These are phyloP conservation scores for Cinara cedri DNA, from an alignment of 2,888 invertebrate genomes.

Conservation along the genomic window DNA sequence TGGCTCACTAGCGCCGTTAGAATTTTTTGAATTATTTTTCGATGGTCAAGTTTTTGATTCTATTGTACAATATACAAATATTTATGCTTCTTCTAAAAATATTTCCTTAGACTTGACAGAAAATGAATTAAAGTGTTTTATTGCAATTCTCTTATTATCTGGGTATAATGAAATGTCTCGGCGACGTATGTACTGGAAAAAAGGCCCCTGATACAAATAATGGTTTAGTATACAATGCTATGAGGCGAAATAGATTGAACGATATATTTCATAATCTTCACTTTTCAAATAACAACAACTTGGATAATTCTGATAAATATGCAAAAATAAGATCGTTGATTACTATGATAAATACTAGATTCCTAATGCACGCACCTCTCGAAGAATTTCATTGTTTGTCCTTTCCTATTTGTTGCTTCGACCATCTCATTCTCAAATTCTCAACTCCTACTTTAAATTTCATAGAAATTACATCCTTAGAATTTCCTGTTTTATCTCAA, in stretches of 20 bases:
- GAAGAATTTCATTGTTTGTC: conserved; percentile 24
- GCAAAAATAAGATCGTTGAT: conserved; percentile 58
- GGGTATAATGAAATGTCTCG: conserved; percentile 27
- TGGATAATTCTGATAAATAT: conserved; percentile 58
- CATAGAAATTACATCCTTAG: too few species aligned
- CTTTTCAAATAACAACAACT: conserved; percentile 58
- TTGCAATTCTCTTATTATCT: conserved; percentile 16
- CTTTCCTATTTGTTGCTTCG: too few species aligned
- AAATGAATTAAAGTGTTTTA: conserved; percentile 16
- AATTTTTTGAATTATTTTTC: conserved; percentile 25
- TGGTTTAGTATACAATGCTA: conserved; percentile 58
- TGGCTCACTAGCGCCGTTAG: conserved; percentile 15
- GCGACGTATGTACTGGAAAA: conserved; percentile 27
- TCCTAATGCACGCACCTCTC: conserved; percentile 40
- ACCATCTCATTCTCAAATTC: too few species aligned
- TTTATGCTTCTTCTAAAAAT: conserved; percentile 26
- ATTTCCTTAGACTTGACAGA: conserved; percentile 9
- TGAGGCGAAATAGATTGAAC: conserved; percentile 59
- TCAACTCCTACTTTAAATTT: too few species aligned
- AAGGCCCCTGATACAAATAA: conserved; percentile 21
- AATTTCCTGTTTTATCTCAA: too few species aligned
- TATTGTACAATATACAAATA: conserved; percentile 12
- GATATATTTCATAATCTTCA: conserved; percentile 58
- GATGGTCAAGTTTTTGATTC: conserved; percentile 4
- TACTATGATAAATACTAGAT: conserved; percentile 48